These are phyloP conservation scores for Oxyura jamaicensis DNA, from an alignment of 2,113 vertebrate species.

Conservation along the genomic window DNA sequence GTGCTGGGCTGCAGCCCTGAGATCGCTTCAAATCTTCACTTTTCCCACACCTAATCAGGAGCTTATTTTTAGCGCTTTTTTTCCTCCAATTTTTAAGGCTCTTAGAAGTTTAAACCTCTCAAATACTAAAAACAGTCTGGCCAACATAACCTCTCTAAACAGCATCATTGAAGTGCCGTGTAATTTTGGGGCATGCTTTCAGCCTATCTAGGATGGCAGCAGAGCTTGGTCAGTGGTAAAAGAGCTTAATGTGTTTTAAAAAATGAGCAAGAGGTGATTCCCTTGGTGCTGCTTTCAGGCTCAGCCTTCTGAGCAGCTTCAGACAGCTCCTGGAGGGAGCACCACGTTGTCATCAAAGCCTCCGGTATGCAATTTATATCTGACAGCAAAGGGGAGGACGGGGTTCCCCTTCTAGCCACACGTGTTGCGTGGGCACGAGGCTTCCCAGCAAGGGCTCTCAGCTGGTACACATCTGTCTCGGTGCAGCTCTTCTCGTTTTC, in stretches of 20 bases:
- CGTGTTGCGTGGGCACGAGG: not conserved
- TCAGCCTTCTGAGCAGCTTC: not conserved
- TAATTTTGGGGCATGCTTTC: not conserved
- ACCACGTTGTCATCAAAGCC: conserved; percentile 57
- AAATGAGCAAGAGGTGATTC: not conserved
- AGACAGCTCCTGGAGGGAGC: conserved; percentile 49
- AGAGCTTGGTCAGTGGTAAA: not conserved
- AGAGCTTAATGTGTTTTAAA: not conserved
- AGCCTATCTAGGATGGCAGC: not conserved
- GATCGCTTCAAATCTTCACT: conserved; percentile 62
- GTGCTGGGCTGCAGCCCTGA: conserved; percentile 70
- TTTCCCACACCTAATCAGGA: conserved; percentile 66
- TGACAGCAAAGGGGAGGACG: not conserved
- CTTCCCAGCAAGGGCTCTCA: not conserved
- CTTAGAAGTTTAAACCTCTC: not conserved
- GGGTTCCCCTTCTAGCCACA: conserved; percentile 41
- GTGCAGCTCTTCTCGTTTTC: not conserved
- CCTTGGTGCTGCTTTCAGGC: not conserved
- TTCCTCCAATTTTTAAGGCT: conserved; percentile 30
- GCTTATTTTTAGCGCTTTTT: conserved; percentile 65
- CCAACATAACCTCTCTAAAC: not conserved
- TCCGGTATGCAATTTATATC: not conserved
- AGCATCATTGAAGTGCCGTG: not conserved
- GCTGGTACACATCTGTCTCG: conserved; percentile 9
- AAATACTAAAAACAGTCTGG: conserved; percentile 42